Evolutionary conservation across 2,113 vertebrate species (phyloP).

Genomic region (Anolis carolinensis): DNA sequence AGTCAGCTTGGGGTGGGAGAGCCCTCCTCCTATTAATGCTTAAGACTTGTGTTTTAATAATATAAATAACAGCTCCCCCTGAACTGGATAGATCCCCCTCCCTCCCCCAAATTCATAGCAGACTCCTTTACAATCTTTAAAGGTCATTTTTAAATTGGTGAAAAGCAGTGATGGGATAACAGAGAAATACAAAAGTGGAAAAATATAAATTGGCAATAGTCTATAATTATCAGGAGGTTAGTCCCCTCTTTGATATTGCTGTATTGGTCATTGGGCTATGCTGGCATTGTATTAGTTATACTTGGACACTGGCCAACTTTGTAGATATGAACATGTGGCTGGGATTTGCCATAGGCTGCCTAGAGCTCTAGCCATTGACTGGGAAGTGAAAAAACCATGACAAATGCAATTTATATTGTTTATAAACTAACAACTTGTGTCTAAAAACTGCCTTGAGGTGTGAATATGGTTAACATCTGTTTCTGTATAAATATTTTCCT

Average conservation of each 20-base stretch:
- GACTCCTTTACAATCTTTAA: background rate
- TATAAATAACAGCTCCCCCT: slow-evolving; percentile 72
- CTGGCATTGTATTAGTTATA: background rate
- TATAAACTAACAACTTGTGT: background rate
- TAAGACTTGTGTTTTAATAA: slow-evolving; percentile 71
- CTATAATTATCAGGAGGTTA: slow-evolving; percentile 27
- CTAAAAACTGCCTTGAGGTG: background rate
- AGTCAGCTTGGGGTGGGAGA: slow-evolving; percentile 61
- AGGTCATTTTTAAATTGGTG: background rate
- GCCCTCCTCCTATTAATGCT: slow-evolving; percentile 74
- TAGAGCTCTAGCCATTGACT: background rate
- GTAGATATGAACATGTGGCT: background rate
- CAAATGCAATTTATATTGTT: background rate
- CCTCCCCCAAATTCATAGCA: slow-evolving; percentile 54
- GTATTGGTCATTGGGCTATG: background rate
- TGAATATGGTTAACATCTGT: background rate
- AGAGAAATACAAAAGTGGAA: background rate
- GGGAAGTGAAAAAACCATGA: background rate
- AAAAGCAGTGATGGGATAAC: slow-evolving; percentile 15
- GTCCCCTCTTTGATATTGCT: background rate
- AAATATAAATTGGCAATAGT: slow-evolving; percentile 37
- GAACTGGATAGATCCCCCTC: slow-evolving; percentile 43
- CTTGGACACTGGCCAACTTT: background rate
- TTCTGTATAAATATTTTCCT: background rate
- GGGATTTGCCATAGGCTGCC: background rate